Evolutionary conservation across 2,888 invertebrate genomes (phyloP), one percentile per base, ranked within the genome.

Genomic region (Lamellibrachia columna): DNA sequence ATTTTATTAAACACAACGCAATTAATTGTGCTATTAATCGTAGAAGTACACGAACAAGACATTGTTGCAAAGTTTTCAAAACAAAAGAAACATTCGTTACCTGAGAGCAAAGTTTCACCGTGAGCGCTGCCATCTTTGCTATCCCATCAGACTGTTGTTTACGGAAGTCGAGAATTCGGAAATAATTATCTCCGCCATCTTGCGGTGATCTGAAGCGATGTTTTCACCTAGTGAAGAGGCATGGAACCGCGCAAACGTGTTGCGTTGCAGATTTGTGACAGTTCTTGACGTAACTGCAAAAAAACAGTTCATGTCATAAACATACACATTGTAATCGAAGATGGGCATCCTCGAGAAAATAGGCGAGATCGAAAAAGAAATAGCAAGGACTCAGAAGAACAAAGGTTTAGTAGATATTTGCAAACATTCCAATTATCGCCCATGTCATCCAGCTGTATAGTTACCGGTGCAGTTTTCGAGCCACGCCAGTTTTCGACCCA

Each of bases 321-420:
- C 28, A n/a, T 4, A 40, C 4, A n/a, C 53, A 55, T 40, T n/a
- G 15, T 52, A 52, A 28, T 52, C 22, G 75, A 95, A 93, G 91
- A 99, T 99, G 99, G 99, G 99, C 95, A 99, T 99, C 96, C 97
- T 99, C 94, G 99, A 99, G 96, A 99, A 99, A 97, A 99, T 99
- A 97, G 98, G 98, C 7, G 99, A 99, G 97, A 99, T 99, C 94
- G 99, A 99, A 96, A 98, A 98, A 96, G 99, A 99, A 98, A 99
- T 99, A 94, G 98, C 99, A 28, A 97, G 99, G 95, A 99, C 99
- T 40, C 99, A 99, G 96, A 99, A 99, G 97, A 99, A 99, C 97
- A 99, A 99, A 98, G 99, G 99, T 99, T 96, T 75, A 22, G 6
- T 75, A 75, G 75, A 75, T 75, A n/a, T 75, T 75, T 75, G 75